Base-by-base conservation (phyloP, 1,140 invertebrate genomes). In the Panagrolaimus sp. region DNA sequence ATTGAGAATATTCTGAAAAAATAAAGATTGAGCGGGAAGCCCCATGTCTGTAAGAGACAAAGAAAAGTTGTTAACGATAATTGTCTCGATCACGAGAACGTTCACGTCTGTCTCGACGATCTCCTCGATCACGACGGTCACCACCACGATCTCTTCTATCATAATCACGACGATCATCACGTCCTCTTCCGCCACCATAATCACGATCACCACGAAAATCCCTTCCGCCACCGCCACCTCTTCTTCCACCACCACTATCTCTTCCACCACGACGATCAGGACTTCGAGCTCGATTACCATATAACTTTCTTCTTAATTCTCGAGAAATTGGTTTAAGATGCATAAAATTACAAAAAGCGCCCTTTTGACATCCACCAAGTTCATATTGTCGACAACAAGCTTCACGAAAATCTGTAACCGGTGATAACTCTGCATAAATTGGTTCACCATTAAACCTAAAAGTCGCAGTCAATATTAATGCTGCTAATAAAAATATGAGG, bases 261-360 rank as follows among this genome's bases (percentile, higher is more conserved):
- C 62, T 32, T 26, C 73, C 14, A 28, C n/a, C 28, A 26, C 63
- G 62, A 44, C 77, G 70, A 43, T 77, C 75, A 12, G 77, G 76
- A 24, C 75, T 73, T n/a, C 78, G 68, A n/a, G 67, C 68, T 9
- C 78, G 55, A 69, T 63, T 44, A 43, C 79, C 79, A 58, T 81
- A 81, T 6, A 81, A 68, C 9, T 72, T 70, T 6, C 78, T 66
- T 63, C 80, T 74, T 38, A 81, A 58, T 24, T 83, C 81, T 28
- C 81, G 70, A 15, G 76, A 79, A 79, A 98, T 98, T 47, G 94
- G 95, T 83, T 98, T 98, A 82, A 98, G 87, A 84, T 98, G 96
- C 96, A 98, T 98, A 84, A 98, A 98, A 86, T 98, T 98, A 85
- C 96, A 98, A 85, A 98, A 98, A 58, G 95, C 96, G 81, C 93